Percentiles rank a stretch among this genome's conserved stretches.
Evolutionary conservation across 2,888 invertebrate genomes (phyloP).

Genomic region (Hipparchia semele): DNA sequence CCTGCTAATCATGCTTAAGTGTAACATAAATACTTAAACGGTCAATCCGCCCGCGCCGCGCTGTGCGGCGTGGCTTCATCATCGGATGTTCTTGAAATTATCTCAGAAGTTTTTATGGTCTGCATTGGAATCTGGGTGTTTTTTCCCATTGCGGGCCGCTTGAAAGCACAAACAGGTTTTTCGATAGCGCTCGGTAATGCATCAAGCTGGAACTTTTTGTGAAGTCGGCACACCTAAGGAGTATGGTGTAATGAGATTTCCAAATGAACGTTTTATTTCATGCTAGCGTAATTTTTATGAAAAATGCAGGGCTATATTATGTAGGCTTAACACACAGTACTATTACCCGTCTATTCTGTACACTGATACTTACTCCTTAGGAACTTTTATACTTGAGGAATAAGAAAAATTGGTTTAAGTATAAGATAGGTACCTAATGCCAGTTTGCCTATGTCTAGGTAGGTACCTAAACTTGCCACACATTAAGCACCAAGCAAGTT

Average conservation of each 20-base stretch:
- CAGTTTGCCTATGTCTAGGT: no score
- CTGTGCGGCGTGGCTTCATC: constrained; percentile 52
- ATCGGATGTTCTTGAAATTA: constrained; percentile 76
- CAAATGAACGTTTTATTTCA: constrained; percentile 66
- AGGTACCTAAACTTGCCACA: no score
- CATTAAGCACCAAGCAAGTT: no score
- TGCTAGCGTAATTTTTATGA: constrained; percentile 33
- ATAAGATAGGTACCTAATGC: no score
- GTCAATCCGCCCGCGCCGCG: constrained; percentile 45
- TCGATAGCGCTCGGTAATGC: constrained; percentile 81
- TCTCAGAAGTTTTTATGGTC: constrained; percentile 80
- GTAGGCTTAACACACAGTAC: no score
- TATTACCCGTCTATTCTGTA: no score
- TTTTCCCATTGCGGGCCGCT: constrained; percentile 75
- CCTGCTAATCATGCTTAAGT: constrained; percentile 56
- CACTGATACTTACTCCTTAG: no score
- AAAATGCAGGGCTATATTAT: not conserved
- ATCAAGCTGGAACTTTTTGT: constrained; percentile 78
- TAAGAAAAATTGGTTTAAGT: no score
- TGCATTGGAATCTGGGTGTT: constrained; percentile 79
- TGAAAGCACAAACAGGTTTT: constrained; percentile 80
- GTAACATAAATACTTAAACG: constrained; percentile 64
- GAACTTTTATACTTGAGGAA: no score
- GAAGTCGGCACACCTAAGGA: constrained; percentile 74
- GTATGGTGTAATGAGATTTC: constrained; percentile 69